Conservation (phyloP, 2,797 vertebrate genomes). For the Pseudomugil gertrudae region DNA sequence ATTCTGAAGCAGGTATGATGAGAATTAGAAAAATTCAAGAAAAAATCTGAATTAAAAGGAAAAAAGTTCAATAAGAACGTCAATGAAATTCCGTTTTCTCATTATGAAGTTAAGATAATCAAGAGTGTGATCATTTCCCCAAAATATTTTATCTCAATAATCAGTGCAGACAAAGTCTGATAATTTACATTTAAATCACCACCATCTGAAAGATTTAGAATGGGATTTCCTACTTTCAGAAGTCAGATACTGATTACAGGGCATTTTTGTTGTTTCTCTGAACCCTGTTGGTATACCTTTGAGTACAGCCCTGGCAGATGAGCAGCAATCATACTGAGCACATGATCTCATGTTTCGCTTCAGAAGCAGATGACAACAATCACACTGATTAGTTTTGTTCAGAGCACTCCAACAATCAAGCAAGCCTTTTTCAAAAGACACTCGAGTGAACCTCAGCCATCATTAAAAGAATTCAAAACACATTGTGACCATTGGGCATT, state of each 20-base stretch:
- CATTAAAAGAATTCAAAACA: slow-evolving; percentile 56
- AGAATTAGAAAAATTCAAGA: slow-evolving; percentile 33
- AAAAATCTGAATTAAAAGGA: slow-evolving; percentile 10
- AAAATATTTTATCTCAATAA: slow-evolving; percentile 39
- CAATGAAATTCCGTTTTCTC: slow-evolving; percentile 15
- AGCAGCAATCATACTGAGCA: slow-evolving; percentile 69
- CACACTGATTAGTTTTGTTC: slow-evolving; percentile 77
- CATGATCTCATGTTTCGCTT: slow-evolving; percentile 63
- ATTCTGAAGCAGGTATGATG: slow-evolving; percentile 34
- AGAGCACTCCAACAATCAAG: slow-evolving; percentile 75
- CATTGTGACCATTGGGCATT: slow-evolving; percentile 41
- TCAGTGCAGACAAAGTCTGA: slow-evolving; percentile 23
- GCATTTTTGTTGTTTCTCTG: slow-evolving; percentile 46
- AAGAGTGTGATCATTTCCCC: slow-evolving; percentile 22
- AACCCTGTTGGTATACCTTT: slow-evolving; percentile 56
- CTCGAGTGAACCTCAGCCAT: slow-evolving; percentile 49
- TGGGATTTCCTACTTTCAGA: slow-evolving; percentile 31
- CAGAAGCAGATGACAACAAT: slow-evolving; percentile 73
- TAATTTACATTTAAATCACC: slow-evolving; percentile 30
- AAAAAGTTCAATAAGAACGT: slow-evolving; percentile 14
- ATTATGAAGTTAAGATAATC: slow-evolving; percentile 23
- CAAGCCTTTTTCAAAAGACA: slow-evolving; percentile 64
- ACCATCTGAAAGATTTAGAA: slow-evolving; percentile 37
- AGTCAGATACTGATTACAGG: slow-evolving; percentile 56
- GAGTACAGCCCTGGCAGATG: slow-evolving; percentile 49